Percentiles rank a stretch among this genome's conserved stretches.
These are phyloP conservation scores for Australoheros facetus DNA, from an alignment of 2,797 vertebrate species.

Conservation along the genomic window DNA sequence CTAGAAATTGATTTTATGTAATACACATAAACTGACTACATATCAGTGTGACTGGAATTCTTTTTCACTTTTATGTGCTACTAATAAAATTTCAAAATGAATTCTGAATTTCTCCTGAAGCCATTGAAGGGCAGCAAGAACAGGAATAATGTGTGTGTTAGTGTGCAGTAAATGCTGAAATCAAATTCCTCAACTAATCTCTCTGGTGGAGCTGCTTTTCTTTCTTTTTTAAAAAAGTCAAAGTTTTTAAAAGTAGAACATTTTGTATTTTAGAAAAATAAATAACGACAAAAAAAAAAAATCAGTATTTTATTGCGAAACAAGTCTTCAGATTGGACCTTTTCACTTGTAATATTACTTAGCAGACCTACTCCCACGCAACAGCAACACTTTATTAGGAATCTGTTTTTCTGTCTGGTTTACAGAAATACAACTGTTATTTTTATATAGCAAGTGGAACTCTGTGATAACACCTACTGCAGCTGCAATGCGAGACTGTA, in stretches of 20 bases:
- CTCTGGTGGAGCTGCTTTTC: accelerated
- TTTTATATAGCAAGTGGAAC: constrained; percentile 18
- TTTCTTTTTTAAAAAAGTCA: background rate
- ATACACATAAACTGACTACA: background rate
- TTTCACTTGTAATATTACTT: constrained; percentile 21
- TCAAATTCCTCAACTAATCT: background rate
- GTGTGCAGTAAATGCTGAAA: background rate
- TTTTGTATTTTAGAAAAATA: background rate
- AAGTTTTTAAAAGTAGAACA: background rate
- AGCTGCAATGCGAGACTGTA: constrained; percentile 36
- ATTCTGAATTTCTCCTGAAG: background rate
- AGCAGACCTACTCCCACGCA: constrained; percentile 31
- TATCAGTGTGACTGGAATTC: background rate
- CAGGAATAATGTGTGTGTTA: background rate
- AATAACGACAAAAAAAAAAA: background rate
- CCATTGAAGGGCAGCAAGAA: background rate
- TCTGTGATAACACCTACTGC: constrained; percentile 1
- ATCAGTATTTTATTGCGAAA: constrained; percentile 6
- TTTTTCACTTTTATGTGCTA: background rate
- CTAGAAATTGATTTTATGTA: background rate
- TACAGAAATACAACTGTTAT: constrained; percentile 23
- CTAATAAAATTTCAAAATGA: background rate
- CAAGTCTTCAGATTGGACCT: background rate
- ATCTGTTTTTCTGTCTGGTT: constrained; percentile 32
- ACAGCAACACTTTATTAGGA: constrained; percentile 28